phyloP scores from a whole-genome alignment of 2,797 vertebrate species.

The Sebastes aleutianus region DNA sequence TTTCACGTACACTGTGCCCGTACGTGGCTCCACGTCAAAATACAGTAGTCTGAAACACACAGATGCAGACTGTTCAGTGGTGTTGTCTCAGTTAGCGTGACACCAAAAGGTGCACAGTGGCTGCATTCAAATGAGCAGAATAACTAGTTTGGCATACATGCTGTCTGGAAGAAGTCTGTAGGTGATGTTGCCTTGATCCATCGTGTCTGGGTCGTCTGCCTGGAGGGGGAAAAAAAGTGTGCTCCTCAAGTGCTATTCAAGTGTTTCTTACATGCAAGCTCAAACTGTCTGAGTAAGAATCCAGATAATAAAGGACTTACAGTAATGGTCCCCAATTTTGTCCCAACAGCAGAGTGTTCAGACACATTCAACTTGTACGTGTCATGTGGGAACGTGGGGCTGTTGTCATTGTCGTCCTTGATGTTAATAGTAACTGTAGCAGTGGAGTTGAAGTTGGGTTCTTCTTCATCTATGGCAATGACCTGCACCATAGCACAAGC shows the following conservation, averaged over 20 bases:
- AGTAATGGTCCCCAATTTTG: conserved; percentile 71
- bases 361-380: conserved; percentile 75
- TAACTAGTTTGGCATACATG: conserved; percentile 81
- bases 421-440: conserved; percentile 87
- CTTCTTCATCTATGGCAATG: conserved; percentile 80
- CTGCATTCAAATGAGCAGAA: neutral
- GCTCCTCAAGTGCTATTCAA: neutral
- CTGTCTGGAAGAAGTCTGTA: conserved; percentile 87
- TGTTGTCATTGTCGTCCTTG: conserved; percentile 89
- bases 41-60: conserved; percentile 71
- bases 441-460: conserved; percentile 57
- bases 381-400: conserved; percentile 79
- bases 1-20: conserved; percentile 81
- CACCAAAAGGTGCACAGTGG: neutral
- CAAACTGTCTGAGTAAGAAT: neutral
- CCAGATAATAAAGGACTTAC: conserved; percentile 72
- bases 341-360: conserved; percentile 82
- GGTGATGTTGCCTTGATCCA: conserved; percentile 79
- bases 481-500: conserved; percentile 76
- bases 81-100: neutral
- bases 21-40: conserved; percentile 78
- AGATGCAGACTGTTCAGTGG: neutral
- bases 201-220: conserved; percentile 89
- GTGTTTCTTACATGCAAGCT: neutral
- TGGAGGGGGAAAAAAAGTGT: conserved; percentile 49